phyloP scores from a whole-genome alignment of 2,888 invertebrate genomes.

The Heterodera filipjevi region DNA sequence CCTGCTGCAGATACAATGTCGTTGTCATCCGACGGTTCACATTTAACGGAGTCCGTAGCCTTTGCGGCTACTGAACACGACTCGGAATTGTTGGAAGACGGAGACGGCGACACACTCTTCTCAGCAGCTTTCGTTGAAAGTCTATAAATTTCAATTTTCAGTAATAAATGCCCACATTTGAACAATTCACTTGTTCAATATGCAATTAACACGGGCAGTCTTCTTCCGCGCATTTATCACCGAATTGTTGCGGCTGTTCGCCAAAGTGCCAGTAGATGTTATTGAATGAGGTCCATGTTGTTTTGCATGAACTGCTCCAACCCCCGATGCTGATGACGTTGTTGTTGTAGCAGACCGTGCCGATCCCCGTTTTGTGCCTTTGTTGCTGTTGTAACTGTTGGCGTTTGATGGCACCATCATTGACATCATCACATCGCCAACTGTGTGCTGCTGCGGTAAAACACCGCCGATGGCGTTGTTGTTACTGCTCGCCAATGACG shows the following conservation, averaged over 20 bases:
- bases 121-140: slow-evolving; percentile 36
- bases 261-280: background rate
- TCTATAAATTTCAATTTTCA: slow-evolving; percentile 23
- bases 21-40: no score
- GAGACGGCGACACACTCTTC: slow-evolving; percentile 18
- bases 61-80: background rate
- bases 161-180: background rate
- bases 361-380: background rate
- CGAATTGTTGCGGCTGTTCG: background rate
- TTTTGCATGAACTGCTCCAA: background rate
- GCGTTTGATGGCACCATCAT: background rate
- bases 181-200: slow-evolving; percentile 44
- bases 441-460: background rate
- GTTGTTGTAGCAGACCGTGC: background rate
- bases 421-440: background rate
- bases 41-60: background rate
- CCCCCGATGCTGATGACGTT: background rate
- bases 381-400: background rate
- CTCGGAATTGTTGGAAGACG: slow-evolving; percentile 3
- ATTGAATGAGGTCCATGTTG: background rate
- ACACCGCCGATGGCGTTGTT: slow-evolving; percentile 5
- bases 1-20: no score
- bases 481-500: slow-evolving; percentile 3
- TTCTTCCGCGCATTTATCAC: slow-evolving; percentile 36
- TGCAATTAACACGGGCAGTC: slow-evolving; percentile 43